Evolutionary conservation across 2,888 invertebrate genomes (phyloP).

Genomic region (Tetranychus piercei): DNA sequence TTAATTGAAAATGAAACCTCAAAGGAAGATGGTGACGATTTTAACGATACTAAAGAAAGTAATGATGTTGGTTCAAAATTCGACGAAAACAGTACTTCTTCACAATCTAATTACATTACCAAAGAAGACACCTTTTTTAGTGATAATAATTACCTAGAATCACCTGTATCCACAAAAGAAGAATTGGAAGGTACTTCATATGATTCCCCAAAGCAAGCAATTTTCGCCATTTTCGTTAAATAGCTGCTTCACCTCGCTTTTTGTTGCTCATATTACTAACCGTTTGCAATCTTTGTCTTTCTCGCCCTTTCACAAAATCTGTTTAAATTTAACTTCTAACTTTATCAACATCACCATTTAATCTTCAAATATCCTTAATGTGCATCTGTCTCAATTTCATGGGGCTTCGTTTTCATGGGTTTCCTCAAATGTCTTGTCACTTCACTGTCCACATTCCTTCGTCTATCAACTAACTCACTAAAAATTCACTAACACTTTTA

Average conservation of each 20-base stretch:
- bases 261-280: background rate
- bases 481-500: background rate
- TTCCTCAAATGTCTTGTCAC: background rate
- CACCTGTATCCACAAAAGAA: background rate
- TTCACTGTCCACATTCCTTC: background rate
- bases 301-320: too few relatives aligned
- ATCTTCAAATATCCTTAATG: background rate
- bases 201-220: background rate
- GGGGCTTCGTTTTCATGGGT: background rate
- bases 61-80: background rate
- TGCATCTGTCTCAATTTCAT: background rate
- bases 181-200: background rate
- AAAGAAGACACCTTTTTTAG: background rate
- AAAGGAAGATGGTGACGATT: background rate
- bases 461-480: background rate
- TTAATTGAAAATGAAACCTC: background rate
- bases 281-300: background rate
- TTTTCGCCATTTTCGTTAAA: background rate
- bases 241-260: background rate
- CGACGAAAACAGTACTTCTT: background rate
- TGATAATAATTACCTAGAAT: background rate
- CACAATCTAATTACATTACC: background rate
- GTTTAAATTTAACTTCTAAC: too few relatives aligned
- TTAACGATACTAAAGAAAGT: slow-evolving; percentile 1
- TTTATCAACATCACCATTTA: too few relatives aligned